phyloP scores from a whole-genome alignment of 2,888 invertebrate genomes.

The Oegoconia quadripuncta region DNA sequence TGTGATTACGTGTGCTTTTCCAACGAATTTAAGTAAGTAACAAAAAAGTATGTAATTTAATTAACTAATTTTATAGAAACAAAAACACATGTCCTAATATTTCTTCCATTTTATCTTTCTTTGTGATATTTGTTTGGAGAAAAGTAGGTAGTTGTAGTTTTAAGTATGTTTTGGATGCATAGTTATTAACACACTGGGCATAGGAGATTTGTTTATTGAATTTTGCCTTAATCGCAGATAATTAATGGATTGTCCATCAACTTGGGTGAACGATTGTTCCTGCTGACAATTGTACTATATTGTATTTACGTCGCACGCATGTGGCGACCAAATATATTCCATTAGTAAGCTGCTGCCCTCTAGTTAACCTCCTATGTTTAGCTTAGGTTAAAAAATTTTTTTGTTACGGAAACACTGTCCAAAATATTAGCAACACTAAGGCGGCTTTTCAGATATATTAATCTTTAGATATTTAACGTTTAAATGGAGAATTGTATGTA shows the following conservation, averaged over 20 bases:
- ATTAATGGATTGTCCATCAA: too few relatives aligned
- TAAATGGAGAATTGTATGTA: slow-evolving; percentile 4
- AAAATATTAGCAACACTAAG: too few relatives aligned
- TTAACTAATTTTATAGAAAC: slow-evolving; percentile 14
- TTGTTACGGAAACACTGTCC: too few relatives aligned
- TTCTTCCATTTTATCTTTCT: slow-evolving; percentile 40
- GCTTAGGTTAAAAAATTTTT: too few relatives aligned
- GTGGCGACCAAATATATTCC: too few relatives aligned
- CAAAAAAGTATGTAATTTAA: slow-evolving; percentile 11
- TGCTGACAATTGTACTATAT: too few relatives aligned
- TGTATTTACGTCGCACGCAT: too few relatives aligned
- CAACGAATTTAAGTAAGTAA: slow-evolving; percentile 27
- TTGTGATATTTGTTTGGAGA: slow-evolving; percentile 43
- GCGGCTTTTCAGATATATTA: not conserved
- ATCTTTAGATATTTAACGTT: not conserved
- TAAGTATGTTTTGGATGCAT: not conserved
- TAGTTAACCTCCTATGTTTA: too few relatives aligned
- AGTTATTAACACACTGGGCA: not conserved
- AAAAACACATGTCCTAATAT: slow-evolving; percentile 25
- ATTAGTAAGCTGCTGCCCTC: too few relatives aligned
- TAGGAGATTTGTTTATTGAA: too few relatives aligned
- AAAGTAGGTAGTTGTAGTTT: slow-evolving; percentile 11
- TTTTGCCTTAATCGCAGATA: too few relatives aligned
- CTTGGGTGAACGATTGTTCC: too few relatives aligned
- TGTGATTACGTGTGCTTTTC: slow-evolving; percentile 28